Conservation (phyloP, 2,888 invertebrate species). For the Parascotia fuliginaria region DNA sequence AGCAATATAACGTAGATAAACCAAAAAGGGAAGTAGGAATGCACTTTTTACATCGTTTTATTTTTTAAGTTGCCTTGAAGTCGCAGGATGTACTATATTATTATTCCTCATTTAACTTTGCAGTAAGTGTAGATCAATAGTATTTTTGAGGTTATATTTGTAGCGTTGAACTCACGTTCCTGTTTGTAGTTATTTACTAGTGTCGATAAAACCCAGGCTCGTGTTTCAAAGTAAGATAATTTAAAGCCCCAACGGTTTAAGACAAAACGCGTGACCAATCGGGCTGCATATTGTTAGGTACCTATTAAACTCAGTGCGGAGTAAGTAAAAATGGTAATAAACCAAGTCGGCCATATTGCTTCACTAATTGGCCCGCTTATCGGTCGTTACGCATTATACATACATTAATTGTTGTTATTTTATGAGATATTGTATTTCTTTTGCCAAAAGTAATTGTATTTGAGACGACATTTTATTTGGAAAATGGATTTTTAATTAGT, state of each 20-base stretch:
- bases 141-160: no score
- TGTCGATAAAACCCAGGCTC: neutral
- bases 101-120: no score
- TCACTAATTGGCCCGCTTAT: slow-evolving; percentile 77
- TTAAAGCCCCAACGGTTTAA: slow-evolving; percentile 55
- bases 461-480: slow-evolving; percentile 41
- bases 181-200: neutral
- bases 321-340: slow-evolving; percentile 62
- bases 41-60: no score
- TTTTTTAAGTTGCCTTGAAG: no score
- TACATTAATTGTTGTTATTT: slow-evolving; percentile 73
- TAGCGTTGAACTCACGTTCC: neutral
- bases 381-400: slow-evolving; percentile 69
- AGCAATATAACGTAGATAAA: no score
- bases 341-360: slow-evolving; percentile 59
- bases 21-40: no score
- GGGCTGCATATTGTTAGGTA: slow-evolving; percentile 52
- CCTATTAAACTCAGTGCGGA: slow-evolving; percentile 40
- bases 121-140: no score
- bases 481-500: slow-evolving; percentile 38
- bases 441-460: slow-evolving; percentile 48
- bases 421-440: slow-evolving; percentile 71
- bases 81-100: no score
- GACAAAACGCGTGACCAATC: slow-evolving; percentile 59
- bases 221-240: slow-evolving; percentile 49